Percentiles rank a stretch among this genome's conserved stretches.
Conservation (phyloP, 2,888 invertebrate species). For the Chrysolina oricalcia region DNA sequence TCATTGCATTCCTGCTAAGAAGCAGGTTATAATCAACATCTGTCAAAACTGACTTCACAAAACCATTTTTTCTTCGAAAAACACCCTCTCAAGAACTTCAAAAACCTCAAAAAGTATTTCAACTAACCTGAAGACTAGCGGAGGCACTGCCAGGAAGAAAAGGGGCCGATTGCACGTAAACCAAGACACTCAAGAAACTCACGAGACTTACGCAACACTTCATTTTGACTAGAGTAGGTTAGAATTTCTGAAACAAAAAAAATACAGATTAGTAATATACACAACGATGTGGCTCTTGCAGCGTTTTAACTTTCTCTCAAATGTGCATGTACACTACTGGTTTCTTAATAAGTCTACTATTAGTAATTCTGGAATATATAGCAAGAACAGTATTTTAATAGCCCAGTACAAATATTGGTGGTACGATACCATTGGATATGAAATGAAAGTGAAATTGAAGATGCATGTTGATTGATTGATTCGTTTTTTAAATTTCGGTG, state of each 20-base stretch:
- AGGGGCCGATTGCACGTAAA: constrained; percentile 68
- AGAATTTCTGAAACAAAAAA: constrained; percentile 69
- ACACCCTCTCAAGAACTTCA: no score
- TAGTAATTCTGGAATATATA: constrained; percentile 20
- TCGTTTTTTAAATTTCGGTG: background rate
- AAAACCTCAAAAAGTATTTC: constrained; percentile 6
- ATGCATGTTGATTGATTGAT: background rate
- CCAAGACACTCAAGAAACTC: constrained; percentile 69
- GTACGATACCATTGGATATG: background rate
- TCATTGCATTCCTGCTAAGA: no score
- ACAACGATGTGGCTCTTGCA: constrained; percentile 26
- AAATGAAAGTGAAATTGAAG: background rate
- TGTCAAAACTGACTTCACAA: no score
- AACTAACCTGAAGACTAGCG: constrained; percentile 66
- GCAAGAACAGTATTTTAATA: constrained; percentile 30
- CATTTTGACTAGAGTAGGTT: constrained; percentile 72
- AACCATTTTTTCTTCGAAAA: no score
- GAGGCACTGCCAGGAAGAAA: constrained; percentile 58
- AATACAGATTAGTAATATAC: constrained; percentile 39
- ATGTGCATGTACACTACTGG: constrained; percentile 17
- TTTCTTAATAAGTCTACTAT: constrained; percentile 26
- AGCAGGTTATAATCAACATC: no score
- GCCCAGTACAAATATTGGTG: background rate
- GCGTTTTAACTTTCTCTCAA: constrained; percentile 36
- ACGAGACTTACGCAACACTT: constrained; percentile 70